phyloP scores from a whole-genome alignment of 2,113 vertebrate species.

The Myiagra hebetior region DNA sequence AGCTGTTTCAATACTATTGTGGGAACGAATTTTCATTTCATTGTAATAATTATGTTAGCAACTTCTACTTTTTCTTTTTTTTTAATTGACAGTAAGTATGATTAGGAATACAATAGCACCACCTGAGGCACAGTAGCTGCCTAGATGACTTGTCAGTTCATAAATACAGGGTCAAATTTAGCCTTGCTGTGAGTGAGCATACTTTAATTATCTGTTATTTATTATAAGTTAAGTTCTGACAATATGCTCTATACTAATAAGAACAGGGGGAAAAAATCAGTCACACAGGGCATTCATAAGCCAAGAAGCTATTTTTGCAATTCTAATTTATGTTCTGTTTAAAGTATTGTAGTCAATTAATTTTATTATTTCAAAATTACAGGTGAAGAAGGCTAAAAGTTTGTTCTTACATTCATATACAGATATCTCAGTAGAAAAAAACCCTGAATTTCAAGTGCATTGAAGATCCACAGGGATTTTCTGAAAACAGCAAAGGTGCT shows the following conservation, averaged over 20 bases:
- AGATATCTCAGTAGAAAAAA: neutral
- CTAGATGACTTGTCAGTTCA: constrained; percentile 38
- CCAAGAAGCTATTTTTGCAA: neutral
- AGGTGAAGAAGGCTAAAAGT: neutral
- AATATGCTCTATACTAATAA: neutral
- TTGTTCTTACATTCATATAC: neutral
- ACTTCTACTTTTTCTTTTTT: constrained; percentile 28
- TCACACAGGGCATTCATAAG: neutral
- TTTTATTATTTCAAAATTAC: constrained; percentile 10
- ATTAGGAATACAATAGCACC: constrained; percentile 63
- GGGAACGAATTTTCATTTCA: constrained; percentile 30
- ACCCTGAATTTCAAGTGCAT: neutral
- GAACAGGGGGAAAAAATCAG: neutral
- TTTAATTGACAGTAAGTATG: constrained; percentile 53
- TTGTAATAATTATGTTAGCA: constrained; percentile 63
- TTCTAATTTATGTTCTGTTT: constrained; percentile 3
- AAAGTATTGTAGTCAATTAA: neutral
- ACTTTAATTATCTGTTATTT: constrained; percentile 57
- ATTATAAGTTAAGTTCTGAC: constrained; percentile 20
- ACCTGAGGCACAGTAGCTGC: constrained; percentile 53
- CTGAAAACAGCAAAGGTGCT: neutral
- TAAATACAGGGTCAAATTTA: constrained; percentile 52
- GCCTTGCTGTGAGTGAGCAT: neutral
- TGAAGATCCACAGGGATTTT: neutral
- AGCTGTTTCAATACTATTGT: constrained; percentile 58